Evolutionary conservation across 2,113 vertebrate genomes (phyloP), one percentile per base, ranked within the genome.

Genomic region (Dascyllus trimaculatus): DNA sequence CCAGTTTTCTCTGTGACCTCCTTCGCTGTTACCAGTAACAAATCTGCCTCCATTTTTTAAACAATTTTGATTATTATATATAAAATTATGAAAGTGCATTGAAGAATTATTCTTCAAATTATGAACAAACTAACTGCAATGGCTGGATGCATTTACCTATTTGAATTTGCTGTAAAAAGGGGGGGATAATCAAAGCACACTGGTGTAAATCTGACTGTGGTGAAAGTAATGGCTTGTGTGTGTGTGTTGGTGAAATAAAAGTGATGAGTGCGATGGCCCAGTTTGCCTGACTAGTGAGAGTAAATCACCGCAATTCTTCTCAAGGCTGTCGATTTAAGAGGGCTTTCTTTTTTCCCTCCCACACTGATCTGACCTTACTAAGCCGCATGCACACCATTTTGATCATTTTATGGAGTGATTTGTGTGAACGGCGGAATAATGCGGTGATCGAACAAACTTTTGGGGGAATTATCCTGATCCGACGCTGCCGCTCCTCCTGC

Each of bases 281-380:
- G 46, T 81, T 68, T 62, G n/a, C 13, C 56, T 52, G 53, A 79
- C 11, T 25, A 14, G 25, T 40, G 52, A 81, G 65, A 24, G 48
- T 63, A 71, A 84, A 82, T 79, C 38, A 74, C 54, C 26, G 22
- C 49, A 35, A 58, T 81, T 85, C 32, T 76, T 80, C 32, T 72
- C 25, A 15, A 72, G 53, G 53, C 53, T 56, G 22, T 83, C 11
- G 11, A 48, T 72, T 52, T 51, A 22, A 17, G n/a, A 21, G 11
- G 24, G 32, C 24, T 71, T 57, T 68, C 19, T 69, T 65, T 73
- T 49, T 29, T 6, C 52, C 17, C n/a, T 49, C 5, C 38, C 43
- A 49, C 32, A 1, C 21, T 72, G 8, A 59, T 72, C 29, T 75
- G 56, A 85, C 53, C 60, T 48, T 21, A 40, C 61, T 40, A 17